Evolutionary conservation across 2,797 vertebrate genomes (phyloP), one percentile per base, ranked within the genome.

Genomic region (Trachurus trachurus): DNA sequence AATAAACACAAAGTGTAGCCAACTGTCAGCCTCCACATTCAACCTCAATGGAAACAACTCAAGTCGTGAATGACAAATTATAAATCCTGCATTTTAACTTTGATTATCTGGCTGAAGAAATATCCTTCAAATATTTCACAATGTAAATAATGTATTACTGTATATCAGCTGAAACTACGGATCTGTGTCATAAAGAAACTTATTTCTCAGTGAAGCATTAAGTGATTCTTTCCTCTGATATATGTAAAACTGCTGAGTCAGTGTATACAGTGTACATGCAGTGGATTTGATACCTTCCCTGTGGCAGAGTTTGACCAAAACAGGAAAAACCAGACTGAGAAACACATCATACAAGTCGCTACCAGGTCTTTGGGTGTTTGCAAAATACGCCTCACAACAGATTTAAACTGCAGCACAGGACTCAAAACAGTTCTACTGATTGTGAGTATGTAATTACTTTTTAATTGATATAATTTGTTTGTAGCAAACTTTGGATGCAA

Each of bases 271-370:
- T 64, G 4, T 39, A 47, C 19, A 66, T 57, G 53, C 39, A 73
- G 34, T 79, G 63, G 21, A 17, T 78, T 57, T 63, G 13, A 83
- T 78, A 77, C 57, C 5, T 31, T 64, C 34, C 21, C 16, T 52
- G n/a, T 58, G 29, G 19, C 60, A 42, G 19, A 34, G 66, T 50
- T 62, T 45, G 45, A 76, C 71, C 29, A 74, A 71, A 83, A 75
- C 34, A 65, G 34, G 19, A 79, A 85, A 74, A 65, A 59, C 64
- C 49, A 88, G 72, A 86, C 64, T 83, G 71, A 84, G 75, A 89
- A 89, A 88, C 87, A 78, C 83, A 67, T 56, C 40, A 39, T 49
- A 54, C 53, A 67, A 54, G 56, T 34, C 40, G 79, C 66, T 50
- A 40, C 16, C 13, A 21, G n/a, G 40, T 62, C 17, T 15, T 31